Evolutionary conservation across 2,113 vertebrate species (phyloP).

Genomic region (Mobula birostris): DNA sequence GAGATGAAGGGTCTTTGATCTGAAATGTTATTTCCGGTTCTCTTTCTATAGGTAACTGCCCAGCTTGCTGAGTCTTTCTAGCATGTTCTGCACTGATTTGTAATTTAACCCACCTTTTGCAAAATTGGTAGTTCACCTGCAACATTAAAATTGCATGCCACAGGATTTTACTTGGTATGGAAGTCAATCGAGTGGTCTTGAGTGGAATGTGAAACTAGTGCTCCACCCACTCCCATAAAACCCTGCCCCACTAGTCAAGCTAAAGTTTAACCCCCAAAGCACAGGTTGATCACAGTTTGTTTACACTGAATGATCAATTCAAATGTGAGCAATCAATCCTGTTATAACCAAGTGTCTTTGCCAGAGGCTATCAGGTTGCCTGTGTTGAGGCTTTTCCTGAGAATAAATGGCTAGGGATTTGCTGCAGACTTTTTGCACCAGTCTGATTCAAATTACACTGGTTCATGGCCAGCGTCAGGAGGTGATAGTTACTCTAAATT

Average conservation of each 20-base stretch:
- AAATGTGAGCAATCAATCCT: neutral
- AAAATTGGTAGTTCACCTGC: neutral
- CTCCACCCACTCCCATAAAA: neutral
- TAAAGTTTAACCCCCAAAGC: neutral
- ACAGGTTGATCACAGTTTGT: neutral
- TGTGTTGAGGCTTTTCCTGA: neutral
- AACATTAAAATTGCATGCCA: neutral
- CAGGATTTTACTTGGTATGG: neutral
- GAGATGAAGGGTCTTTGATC: too few relatives aligned
- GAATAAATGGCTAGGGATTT: slow-evolving; percentile 7
- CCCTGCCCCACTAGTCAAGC: neutral
- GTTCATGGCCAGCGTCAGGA: slow-evolving; percentile 23
- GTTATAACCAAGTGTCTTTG: neutral
- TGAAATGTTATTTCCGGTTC: too few relatives aligned
- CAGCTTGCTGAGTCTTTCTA: too few relatives aligned
- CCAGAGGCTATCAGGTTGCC: slow-evolving; percentile 30
- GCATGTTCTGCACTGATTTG: too few relatives aligned
- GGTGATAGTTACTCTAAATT: slow-evolving; percentile 14
- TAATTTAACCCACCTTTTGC: too few relatives aligned
- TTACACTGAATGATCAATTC: neutral
- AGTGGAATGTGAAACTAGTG: neutral
- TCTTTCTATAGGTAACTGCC: too few relatives aligned
- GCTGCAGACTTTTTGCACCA: slow-evolving; percentile 25
- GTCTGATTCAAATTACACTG: slow-evolving; percentile 21
- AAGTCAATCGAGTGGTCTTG: neutral